A percentile compares a stretch with the other conserved stretches of the same genome.
Evolutionary conservation across 1,140 invertebrate genomes (phyloP).

Genomic region (Vanessa tameamea): DNA sequence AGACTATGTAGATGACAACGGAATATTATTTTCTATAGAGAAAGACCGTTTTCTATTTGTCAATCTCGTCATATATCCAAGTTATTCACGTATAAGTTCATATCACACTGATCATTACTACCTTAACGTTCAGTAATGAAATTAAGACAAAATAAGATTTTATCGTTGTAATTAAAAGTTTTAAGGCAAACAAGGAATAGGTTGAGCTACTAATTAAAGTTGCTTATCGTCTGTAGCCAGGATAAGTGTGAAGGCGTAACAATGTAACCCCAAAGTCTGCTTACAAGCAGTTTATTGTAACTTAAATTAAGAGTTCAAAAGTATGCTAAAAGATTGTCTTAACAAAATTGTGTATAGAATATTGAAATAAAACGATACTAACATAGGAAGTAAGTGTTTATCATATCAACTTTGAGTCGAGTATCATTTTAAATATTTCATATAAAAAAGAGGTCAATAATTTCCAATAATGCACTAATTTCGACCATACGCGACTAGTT

Average conservation of each 20-base stretch:
- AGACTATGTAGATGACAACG: not conserved
- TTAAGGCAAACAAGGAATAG: not conserved
- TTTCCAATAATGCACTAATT: no score
- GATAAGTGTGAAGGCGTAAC: not conserved
- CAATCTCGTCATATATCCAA: no score
- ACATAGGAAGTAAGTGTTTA: no score
- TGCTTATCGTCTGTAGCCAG: not conserved
- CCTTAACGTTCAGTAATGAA: no score
- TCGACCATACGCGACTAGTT: no score
- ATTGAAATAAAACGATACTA: no score
- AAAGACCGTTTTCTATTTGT: not conserved
- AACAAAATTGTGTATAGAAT: not conserved
- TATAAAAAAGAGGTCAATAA: no score
- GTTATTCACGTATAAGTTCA: no score
- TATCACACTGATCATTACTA: no score
- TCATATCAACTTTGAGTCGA: no score
- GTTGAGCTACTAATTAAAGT: conserved; percentile 1
- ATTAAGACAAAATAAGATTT: not conserved
- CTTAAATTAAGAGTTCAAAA: conserved; percentile 14
- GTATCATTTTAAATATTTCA: no score
- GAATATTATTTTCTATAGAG: not conserved
- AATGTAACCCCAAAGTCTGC: not conserved
- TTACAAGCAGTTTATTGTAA: conserved; percentile 4
- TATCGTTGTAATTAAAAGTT: conserved; percentile 3
- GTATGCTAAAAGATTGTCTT: not conserved